A percentile compares a stretch with the other conserved stretches of the same genome.
These are phyloP conservation scores for Bradypodion ventrale DNA, from an alignment of 2,797 vertebrate genomes.

Conservation along the genomic window DNA sequence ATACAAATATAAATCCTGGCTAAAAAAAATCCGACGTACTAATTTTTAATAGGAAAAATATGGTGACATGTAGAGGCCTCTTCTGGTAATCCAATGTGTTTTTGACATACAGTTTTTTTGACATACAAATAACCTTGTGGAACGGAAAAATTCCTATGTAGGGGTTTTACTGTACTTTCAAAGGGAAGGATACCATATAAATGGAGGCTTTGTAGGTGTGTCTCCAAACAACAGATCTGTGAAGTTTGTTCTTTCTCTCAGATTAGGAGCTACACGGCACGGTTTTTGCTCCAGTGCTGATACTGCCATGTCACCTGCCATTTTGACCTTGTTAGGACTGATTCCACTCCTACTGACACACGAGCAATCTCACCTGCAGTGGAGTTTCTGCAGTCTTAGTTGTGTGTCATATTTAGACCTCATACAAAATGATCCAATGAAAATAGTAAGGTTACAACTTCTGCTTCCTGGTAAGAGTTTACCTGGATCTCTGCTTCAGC, in stretches of 20 bases:
- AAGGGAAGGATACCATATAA: neutral
- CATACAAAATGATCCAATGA: neutral
- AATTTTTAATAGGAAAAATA: too few relatives aligned
- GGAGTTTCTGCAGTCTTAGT: neutral
- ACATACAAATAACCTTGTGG: too few relatives aligned
- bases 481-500: neutral
- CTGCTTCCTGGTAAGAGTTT: neutral
- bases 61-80: too few relatives aligned
- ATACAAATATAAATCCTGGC: too few relatives aligned
- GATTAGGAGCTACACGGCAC: neutral
- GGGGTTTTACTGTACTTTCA: too few relatives aligned
- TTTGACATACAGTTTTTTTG: too few relatives aligned
- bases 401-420: neutral
- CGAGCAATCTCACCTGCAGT: neutral
- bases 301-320: neutral
- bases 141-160: too few relatives aligned
- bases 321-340: neutral
- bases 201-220: neutral
- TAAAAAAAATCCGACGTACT: too few relatives aligned
- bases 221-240: neutral
- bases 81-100: too few relatives aligned
- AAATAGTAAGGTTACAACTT: neutral
- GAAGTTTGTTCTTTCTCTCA: neutral
- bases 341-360: neutral
- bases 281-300: neutral